Base-by-base conservation (phyloP, 2,797 vertebrate species). In the Gouania willdenowi region DNA sequence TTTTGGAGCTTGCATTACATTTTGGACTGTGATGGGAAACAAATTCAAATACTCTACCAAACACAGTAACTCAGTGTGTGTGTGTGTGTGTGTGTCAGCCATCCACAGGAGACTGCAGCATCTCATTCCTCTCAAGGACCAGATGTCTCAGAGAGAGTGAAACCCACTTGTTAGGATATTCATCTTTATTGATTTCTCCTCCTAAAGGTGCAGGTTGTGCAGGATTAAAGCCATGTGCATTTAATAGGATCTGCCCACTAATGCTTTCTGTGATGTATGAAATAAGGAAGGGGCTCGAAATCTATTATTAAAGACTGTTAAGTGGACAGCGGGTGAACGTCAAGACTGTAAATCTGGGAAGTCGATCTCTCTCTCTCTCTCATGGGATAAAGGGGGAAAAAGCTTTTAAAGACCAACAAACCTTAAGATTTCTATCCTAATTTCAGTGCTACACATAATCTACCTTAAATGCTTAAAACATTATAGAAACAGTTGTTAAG, bases 151-250 rank as follows among this genome's bases (percentile, higher is more conserved):
- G 36, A 39, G 39, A 41, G 54, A 54, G 35, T 59, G 57, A 64
- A 64, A 78, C 46, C 26, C 37, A 32, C 62, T 65, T 33, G 11
- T 61, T 59, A 57, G 31, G 47, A 43, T 57, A 73, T 81, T 73
- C 37, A 72, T 73, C 66, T 63, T 43, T 41, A 75, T 69, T 41
- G 64, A 74, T 68, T 79, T 63, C 50, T 55, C 18, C 44, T 53
- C 59, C 54, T 38, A 1, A 34, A 40, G 48, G 39, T 20, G 29
- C 29, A 45, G 18, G 15, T 13, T 51, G 30, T 26, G 65, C 55
- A 48, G 25, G 34, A 54, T 40, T 33, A 37, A 9, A 47, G 16
- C 3, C 11, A 33, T 48, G 27, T 18, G 43, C 30, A 59, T 61
- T 48, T 41, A 44, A 23, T 25, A 49, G 42, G 49, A 59, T 33